A percentile compares a stretch with the other conserved stretches of the same genome.
Conservation (phyloP, 1,140 invertebrate species). For the Ladona fulva region DNA sequence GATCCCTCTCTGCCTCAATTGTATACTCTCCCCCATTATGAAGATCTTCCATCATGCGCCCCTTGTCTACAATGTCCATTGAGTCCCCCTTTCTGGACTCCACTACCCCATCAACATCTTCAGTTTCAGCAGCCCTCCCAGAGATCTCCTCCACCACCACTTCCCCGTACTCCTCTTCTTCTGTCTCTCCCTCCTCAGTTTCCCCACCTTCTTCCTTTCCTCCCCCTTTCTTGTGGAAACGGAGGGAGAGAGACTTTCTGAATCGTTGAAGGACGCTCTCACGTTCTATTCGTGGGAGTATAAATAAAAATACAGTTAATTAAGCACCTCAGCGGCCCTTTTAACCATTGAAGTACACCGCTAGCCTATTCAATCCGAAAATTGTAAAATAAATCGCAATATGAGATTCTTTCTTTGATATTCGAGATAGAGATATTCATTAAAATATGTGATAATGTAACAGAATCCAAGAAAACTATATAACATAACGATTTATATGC, state of each 20-base stretch:
- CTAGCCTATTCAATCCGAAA: too few relatives aligned
- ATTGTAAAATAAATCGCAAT: too few relatives aligned
- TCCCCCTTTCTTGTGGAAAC: constrained; percentile 45
- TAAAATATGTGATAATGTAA: too few relatives aligned
- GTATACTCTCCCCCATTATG: not conserved
- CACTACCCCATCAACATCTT: not conserved
- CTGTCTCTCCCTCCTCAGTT: constrained; percentile 28
- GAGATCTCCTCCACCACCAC: constrained; percentile 32
- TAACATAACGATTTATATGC: too few relatives aligned
- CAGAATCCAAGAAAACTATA: too few relatives aligned
- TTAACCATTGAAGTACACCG: too few relatives aligned
- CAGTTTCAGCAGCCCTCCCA: constrained; percentile 28
- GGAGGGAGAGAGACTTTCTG: constrained; percentile 55
- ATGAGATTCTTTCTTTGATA: too few relatives aligned
- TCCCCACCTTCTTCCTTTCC: constrained; percentile 40
- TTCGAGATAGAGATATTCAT: too few relatives aligned
- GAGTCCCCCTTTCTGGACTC: not conserved
- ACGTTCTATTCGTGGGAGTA: not conserved
- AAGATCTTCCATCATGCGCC: not conserved
- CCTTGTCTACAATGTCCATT: not conserved
- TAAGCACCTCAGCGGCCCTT: too few relatives aligned
- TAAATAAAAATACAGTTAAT: too few relatives aligned
- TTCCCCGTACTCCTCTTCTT: constrained; percentile 33
- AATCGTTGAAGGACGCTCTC: constrained; percentile 56
- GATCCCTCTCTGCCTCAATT: not conserved